A percentile compares a stretch with the other conserved stretches of the same genome.
These are phyloP conservation scores for Sebastes oblongus DNA, from an alignment of 2,797 vertebrate genomes.

Conservation along the genomic window DNA sequence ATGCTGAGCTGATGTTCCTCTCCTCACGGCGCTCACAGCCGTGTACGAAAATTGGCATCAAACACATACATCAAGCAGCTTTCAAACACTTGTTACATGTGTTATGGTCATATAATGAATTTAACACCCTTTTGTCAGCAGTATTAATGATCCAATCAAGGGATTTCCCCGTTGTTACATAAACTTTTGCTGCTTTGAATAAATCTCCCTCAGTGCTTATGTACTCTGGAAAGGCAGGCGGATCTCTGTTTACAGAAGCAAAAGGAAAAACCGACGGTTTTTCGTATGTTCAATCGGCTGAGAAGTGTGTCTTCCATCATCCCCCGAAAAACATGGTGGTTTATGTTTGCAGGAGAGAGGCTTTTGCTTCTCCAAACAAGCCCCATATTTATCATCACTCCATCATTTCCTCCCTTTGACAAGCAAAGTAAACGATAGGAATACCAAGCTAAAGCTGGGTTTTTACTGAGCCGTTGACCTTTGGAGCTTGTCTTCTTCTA, in stretches of 20 bases:
- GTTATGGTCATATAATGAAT: conserved; percentile 77
- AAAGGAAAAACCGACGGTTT: conserved; percentile 66
- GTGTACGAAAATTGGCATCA: conserved; percentile 3
- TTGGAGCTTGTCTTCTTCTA: conserved; percentile 56
- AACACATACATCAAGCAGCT: conserved; percentile 45
- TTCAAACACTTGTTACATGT: conserved; percentile 78
- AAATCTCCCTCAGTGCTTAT: conserved; percentile 73
- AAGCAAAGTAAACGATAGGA: conserved; percentile 75
- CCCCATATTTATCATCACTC: conserved; percentile 77
- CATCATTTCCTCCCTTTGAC: conserved; percentile 75
- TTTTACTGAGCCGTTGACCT: conserved; percentile 64
- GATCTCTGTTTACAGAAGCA: conserved; percentile 67
- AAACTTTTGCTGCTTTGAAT: conserved; percentile 71
- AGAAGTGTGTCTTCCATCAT: conserved; percentile 80
- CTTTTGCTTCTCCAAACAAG: conserved; percentile 74
- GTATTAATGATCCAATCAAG: conserved; percentile 79
- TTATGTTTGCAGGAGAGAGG: conserved; percentile 78
- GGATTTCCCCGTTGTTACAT: conserved; percentile 74
- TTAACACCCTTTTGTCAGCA: conserved; percentile 78
- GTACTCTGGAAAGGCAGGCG: conserved; percentile 46
- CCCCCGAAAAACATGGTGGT: conserved; percentile 50
- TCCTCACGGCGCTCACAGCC: conserved; percentile 14
- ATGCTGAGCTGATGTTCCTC: conserved; percentile 32
- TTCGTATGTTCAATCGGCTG: conserved; percentile 68
- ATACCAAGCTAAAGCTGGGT: conserved; percentile 59